Conservation (phyloP, 2,888 invertebrate genomes). For the Scaptomyza parva region DNA sequence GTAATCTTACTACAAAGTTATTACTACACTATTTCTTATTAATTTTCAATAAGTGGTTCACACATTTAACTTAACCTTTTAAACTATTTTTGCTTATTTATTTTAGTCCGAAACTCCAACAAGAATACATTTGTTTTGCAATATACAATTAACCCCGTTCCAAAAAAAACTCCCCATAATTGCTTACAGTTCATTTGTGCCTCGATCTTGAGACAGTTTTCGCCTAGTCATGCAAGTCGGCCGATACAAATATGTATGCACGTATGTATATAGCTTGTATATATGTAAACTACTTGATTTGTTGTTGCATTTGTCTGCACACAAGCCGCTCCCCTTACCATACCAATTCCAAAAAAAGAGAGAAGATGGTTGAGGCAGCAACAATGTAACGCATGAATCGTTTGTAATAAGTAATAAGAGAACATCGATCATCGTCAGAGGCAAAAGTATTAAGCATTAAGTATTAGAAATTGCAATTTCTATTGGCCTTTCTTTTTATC, state of each 20-base stretch:
- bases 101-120: neutral
- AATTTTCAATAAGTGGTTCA: neutral
- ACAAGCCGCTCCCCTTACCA: neutral
- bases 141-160: constrained; percentile 66
- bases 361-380: constrained; percentile 13
- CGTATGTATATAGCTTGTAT: neutral
- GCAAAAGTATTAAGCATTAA: constrained; percentile 1
- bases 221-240: constrained; percentile 61
- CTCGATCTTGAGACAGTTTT: constrained; percentile 51
- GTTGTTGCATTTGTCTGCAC: constrained; percentile 33
- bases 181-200: constrained; percentile 32
- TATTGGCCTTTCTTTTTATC: constrained; percentile 3
- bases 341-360: no score
- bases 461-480: constrained; percentile 45
- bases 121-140: constrained; percentile 42
- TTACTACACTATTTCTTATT: neutral
- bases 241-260: neutral
- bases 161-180: constrained; percentile 20
- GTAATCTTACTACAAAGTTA: neutral
- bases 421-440: constrained; percentile 7
- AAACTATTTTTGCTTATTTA: neutral
- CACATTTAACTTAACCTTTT: neutral
- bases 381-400: constrained; percentile 56
- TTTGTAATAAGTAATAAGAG: constrained; percentile 16
- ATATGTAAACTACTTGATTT: constrained; percentile 29